Evolutionary conservation across 2,797 vertebrate genomes (phyloP), one percentile per base, ranked within the genome.

Genomic region (Danionella dracula): DNA sequence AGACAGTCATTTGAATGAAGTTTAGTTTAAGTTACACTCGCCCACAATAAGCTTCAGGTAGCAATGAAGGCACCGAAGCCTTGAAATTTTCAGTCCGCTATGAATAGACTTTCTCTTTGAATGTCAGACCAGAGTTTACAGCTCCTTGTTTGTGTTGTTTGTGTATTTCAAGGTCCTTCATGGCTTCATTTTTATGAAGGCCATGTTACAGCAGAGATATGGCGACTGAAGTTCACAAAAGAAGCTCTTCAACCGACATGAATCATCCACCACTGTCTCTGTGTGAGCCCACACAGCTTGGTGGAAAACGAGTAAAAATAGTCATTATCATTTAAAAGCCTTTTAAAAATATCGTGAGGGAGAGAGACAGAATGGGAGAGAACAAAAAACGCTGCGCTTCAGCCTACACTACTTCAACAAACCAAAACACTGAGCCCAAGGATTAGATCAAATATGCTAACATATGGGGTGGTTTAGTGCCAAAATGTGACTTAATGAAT

Each of bases 221-320:
- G 58, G 68, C 13, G 12, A 68, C 50, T 8, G 68, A 11, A 56
- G 71, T 66, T 83, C 76, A 83, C 77, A 81, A 83, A 85, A 76
- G 78, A 60, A 72, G 60, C 76, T 71, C 73, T 79, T 58, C 61
- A 75, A 68, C 12, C 63, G 61, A 70, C 48, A 70, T 87, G 86
- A 88, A 83, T 88, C 84, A 88, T 79, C 66, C 1, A 7, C 27
- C 48, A 8, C 73, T 70, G 78, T 84, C 83, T 82, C 80, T 68
- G 50, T 57, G 32, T 19, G 7, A 75, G 81, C 85, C 85, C 83
- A 85, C 83, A 63, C 79, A 71, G 79, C 69, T 68, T 59, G 66
- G 63, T 75, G 81, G 76, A 54, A 79, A 70, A 71, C 58, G 69
- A 79, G 75, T 85, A 87, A 85, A 86, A 87, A 88, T 87, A 88